These are phyloP conservation scores for Rhyzopertha dominica DNA, from an alignment of 1,140 invertebrate genomes.

Conservation along the genomic window DNA sequence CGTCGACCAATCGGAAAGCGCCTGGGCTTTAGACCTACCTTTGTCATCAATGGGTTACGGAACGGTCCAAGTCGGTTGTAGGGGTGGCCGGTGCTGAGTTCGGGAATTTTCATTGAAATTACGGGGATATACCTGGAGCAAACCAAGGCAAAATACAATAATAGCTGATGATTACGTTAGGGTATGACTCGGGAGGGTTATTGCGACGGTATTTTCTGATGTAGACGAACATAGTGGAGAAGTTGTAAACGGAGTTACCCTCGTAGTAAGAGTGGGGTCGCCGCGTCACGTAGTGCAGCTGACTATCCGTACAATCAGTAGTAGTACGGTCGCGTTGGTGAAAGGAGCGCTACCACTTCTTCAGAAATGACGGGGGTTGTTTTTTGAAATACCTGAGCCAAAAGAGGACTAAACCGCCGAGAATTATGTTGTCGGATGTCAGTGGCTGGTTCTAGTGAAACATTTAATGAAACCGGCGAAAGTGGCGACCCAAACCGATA, in stretches of 20 bases:
- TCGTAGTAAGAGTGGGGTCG: conserved; percentile 39
- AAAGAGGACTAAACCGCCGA: too few species aligned
- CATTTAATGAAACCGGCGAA: conserved; percentile 22
- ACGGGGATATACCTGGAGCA: not conserved
- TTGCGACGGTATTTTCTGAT: too few species aligned
- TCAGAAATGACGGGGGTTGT: conserved; percentile 16
- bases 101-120: conserved; percentile 7
- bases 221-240: too few species aligned
- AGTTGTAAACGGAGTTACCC: too few species aligned
- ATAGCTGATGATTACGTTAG: too few species aligned
- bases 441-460: conserved; percentile 3
- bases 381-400: too few species aligned
- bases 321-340: conserved; percentile 35
- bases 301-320: conserved; percentile 26
- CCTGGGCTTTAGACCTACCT: conserved; percentile 42
- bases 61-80: conserved; percentile 30
- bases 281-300: conserved; percentile 33
- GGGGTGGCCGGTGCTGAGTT: conserved; percentile 6
- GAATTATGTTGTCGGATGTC: conserved; percentile 10
- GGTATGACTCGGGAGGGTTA: too few species aligned
- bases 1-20: conserved; percentile 41
- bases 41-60: conserved; percentile 47
- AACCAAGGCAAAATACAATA: too few species aligned
- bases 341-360: conserved; percentile 15
- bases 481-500: conserved; percentile 37